Evolutionary conservation across 2,797 vertebrate species (phyloP).

Genomic region (Pantherophis vulpinus): DNA sequence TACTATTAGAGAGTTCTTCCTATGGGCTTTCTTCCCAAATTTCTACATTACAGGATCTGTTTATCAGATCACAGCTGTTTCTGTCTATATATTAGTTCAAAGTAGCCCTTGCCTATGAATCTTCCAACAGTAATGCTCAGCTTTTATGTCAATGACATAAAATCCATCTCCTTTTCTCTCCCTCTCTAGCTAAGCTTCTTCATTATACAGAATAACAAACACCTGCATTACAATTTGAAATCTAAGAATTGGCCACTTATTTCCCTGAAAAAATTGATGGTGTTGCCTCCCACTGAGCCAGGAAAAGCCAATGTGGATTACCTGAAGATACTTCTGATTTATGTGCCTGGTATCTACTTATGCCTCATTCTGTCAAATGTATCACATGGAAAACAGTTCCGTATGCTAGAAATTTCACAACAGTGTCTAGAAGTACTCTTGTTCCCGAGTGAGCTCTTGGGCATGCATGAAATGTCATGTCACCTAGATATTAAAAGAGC

Average conservation of each 20-base stretch:
- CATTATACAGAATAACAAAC: conserved; percentile 16
- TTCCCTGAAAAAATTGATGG: not conserved
- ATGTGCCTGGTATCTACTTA: not conserved
- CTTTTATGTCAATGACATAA: conserved; percentile 22
- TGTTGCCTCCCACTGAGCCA: not conserved
- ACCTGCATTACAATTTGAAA: not conserved
- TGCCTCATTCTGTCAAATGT: not conserved
- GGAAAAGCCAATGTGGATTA: not conserved
- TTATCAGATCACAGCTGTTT: conserved; percentile 26
- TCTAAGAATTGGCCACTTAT: not conserved
- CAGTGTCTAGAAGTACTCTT: not conserved
- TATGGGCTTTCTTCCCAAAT: conserved; percentile 24
- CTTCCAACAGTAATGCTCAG: conserved; percentile 8
- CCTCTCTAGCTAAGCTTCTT: not conserved
- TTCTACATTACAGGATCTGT: conserved; percentile 10
- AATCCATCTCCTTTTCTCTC: not conserved
- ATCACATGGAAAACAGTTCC: not conserved
- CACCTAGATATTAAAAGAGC: not conserved
- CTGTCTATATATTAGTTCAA: conserved; percentile 26
- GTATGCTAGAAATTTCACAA: not conserved
- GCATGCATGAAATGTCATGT: not conserved
- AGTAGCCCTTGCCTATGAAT: conserved; percentile 17
- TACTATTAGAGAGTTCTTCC: not conserved
- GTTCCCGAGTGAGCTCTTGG: not conserved
- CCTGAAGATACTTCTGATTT: not conserved